phyloP scores from a whole-genome alignment of 2,888 invertebrate genomes.

The Troilus luridus region DNA sequence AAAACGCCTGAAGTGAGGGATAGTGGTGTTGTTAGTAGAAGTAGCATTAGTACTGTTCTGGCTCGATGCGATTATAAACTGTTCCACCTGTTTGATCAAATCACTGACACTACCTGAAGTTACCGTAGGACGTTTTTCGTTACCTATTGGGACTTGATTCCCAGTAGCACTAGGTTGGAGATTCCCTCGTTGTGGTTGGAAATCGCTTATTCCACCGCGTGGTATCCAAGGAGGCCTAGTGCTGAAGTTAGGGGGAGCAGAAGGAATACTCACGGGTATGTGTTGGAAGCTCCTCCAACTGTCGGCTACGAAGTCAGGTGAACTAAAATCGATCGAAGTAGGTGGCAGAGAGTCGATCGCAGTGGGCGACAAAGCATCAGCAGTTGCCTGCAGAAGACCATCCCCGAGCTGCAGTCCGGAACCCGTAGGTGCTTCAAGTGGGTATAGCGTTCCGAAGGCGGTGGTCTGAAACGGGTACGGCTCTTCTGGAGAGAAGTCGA shows the following conservation, averaged over 20 bases:
- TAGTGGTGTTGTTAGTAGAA: not conserved
- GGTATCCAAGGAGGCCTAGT: constrained; percentile 32
- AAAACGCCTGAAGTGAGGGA: not conserved
- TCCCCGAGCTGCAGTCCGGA: not conserved
- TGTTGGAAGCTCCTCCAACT: constrained; percentile 19
- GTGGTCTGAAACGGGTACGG: not conserved
- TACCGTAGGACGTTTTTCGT: not conserved
- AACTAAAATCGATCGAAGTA: not conserved
- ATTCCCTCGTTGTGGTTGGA: not conserved
- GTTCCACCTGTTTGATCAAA: constrained; percentile 19
- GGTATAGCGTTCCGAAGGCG: not conserved
- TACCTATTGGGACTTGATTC: not conserved
- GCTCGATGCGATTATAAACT: not conserved
- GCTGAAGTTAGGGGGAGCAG: not conserved
- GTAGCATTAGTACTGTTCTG: not conserved
- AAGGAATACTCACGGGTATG: not conserved
- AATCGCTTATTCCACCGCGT: not conserved
- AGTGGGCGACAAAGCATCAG: not conserved
- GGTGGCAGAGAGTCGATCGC: not conserved
- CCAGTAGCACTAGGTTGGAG: not conserved
- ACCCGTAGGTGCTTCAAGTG: not conserved
- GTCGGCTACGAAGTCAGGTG: not conserved
- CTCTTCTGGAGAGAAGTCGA: not conserved
- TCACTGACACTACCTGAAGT: not conserved
- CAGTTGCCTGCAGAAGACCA: not conserved